A percentile compares a stretch with the other conserved stretches of the same genome.
These are phyloP conservation scores for Australoheros facetus DNA, from an alignment of 2,797 vertebrate species.

Conservation along the genomic window DNA sequence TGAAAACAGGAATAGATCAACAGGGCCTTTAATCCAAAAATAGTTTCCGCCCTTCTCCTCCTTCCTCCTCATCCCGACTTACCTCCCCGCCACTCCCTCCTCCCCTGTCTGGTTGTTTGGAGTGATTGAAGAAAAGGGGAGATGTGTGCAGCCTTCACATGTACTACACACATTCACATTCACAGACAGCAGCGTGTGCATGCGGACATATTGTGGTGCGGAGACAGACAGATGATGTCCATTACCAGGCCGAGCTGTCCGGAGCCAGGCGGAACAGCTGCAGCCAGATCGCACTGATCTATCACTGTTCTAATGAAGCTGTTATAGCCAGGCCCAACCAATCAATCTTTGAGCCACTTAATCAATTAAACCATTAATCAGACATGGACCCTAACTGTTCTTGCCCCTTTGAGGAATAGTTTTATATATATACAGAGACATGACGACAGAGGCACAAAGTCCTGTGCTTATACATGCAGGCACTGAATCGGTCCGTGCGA, in stretches of 20 bases:
- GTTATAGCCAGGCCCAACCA: constrained; percentile 60
- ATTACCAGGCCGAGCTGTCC: constrained; percentile 59
- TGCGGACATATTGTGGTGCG: constrained; percentile 49
- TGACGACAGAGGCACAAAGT: constrained; percentile 16
- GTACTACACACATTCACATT: constrained; percentile 5
- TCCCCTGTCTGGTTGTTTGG: constrained; percentile 51
- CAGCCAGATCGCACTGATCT: constrained; percentile 70
- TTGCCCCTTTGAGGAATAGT: constrained; percentile 47
- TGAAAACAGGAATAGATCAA: constrained; percentile 76
- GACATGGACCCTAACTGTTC: constrained; percentile 50
- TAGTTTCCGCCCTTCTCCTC: constrained; percentile 58
- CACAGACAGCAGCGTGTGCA: constrained; percentile 1
- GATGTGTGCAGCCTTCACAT: constrained; percentile 30
- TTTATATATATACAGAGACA: constrained; percentile 42
- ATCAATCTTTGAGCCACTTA: constrained; percentile 70
- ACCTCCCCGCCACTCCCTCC: constrained; percentile 39
- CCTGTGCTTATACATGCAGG: background rate
- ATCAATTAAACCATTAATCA: constrained; percentile 74
- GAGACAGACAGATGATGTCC: constrained; percentile 71
- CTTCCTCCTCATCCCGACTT: constrained; percentile 51
- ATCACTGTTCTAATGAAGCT: constrained; percentile 73
- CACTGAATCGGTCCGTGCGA: background rate
- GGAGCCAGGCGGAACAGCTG: constrained; percentile 69
- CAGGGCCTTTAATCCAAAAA: constrained; percentile 73
- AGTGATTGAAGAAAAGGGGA: constrained; percentile 54